Evolutionary conservation across 2,113 vertebrate species (phyloP), one percentile per base, ranked within the genome.

Genomic region (Sebastes schlegelii): DNA sequence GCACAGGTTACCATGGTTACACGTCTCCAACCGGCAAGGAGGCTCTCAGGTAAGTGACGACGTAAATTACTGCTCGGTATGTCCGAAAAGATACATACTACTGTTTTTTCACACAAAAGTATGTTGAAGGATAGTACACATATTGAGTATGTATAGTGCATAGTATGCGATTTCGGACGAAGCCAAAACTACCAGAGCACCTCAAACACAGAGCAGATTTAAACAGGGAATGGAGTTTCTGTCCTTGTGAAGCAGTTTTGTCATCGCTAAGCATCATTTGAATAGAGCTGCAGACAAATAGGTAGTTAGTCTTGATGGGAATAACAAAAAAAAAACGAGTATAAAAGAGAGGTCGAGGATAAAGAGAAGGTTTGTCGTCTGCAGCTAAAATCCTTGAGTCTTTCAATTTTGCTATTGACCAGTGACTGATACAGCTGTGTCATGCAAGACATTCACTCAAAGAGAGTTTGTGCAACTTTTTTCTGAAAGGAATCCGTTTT

Each of bases 231-330:
- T 52, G 49, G 49, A 17, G 61, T 23, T n/a, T 43, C 65, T 63
- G 60, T 73, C 77, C 81, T 68, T n/a, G 19, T 62, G 66, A 83
- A 63, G 79, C 68, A 74, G 63, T 48, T 82, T 82, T 67, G 61
- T 83, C 70, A 40, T 51, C 3, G 16, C 46, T 51, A 2, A 86
- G 26, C 81, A 17, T 10, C 23, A 14, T 72, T 64, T 77, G 64
- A 77, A 88, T 55, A 49, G 23, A 73, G 69, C 60, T 76, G 13
- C 7, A 17, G 72, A 66, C 51, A 58, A 80, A 90, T 42, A 55
- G 52, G 52, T 9, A 1, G 14, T 61, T 88, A 74, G n/a, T 86
- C 74, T 79, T 67, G 26, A 83, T 45, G 58, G 67, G 23, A 73
- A 0, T 1, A 46, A 6, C 21, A n/a, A 73, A 71, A 23, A 66